Evolutionary conservation across 2,888 invertebrate species (phyloP).

Genomic region (Idaea biselata): DNA sequence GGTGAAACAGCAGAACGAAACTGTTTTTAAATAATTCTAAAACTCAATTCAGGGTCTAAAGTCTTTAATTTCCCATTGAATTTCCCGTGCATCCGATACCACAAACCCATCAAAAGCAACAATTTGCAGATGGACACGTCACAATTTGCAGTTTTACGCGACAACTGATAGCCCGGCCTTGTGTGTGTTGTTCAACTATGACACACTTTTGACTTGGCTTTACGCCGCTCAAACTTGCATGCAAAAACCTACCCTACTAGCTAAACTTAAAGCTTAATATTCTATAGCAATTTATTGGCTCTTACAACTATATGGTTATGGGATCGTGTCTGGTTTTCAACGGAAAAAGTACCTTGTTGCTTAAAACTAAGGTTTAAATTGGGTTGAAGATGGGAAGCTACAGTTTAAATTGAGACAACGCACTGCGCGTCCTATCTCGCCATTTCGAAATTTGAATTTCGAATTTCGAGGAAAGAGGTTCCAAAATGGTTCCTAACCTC

Average conservation of each 20-base stretch:
- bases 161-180: conserved; percentile 74
- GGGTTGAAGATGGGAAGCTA: conserved; percentile 17
- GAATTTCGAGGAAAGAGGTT: conserved; percentile 50
- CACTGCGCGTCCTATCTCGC: conserved; percentile 58
- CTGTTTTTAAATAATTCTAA: no score
- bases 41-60: no score
- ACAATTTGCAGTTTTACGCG: conserved; percentile 66
- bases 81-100: no score
- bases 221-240: conserved; percentile 55
- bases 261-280: conserved; percentile 23
- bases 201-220: conserved; percentile 78
- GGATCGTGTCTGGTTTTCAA: not conserved
- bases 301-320: not conserved
- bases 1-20: no score
- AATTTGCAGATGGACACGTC: conserved; percentile 19
- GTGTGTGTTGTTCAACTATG: conserved; percentile 76
- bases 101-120: not conserved
- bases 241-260: conserved; percentile 48
- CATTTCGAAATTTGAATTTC: conserved; percentile 66
- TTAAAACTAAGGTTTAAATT: not conserved
- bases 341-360: not conserved
- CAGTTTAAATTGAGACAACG: conserved; percentile 61
- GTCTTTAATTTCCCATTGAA: no score
- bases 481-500: not conserved
- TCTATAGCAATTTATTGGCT: conserved; percentile 9